Base-by-base conservation (phyloP, 1,140 invertebrate genomes). In the Scaptomyza montana region DNA sequence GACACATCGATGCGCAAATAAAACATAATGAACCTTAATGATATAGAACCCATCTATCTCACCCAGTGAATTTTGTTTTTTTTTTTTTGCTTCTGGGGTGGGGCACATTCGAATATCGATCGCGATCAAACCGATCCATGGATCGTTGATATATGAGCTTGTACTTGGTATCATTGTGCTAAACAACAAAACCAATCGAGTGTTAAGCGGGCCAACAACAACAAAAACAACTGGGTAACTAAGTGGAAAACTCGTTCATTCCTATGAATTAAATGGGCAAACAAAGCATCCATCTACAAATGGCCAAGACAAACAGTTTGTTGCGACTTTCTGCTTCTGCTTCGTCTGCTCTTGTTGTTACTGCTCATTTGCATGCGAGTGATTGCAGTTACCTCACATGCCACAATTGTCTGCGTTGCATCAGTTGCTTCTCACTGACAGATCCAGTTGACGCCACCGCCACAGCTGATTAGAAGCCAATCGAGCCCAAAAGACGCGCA, bases 11-110 rank as follows among this genome's bases (percentile, higher is more conserved):
- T 70, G 71, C 66, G 71, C 82, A 74, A 77, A 86, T 76, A 61
- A 79, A 87, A 76, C 75, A 87, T 87, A 87, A 87, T 87, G 82
- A 89, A 89, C 84, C 82, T 86, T 87, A 87, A 87, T 87, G 82
- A 87, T 87, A 87, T 64, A 73, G 70, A 60, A 77, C 59, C 60
- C 67, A 46, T 36, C 33, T 73, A 41, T 36, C 7, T 73, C 51
- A 74, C 65, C n/a, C 56, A 28, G 10, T n/a, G 25, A 59, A n/a
- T 46, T 46, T 16, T 46, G 10, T 9, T 16, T 46, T 12, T 16
- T 19, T 12, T 43, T 43, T 43, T 47, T n/a, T n/a, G n/a, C n/a
- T n/a, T 46, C 28, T 59, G 71, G 70, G 72, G 72, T 61, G 76
- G 84, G 74, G 80, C 63, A 43, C 55, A 16, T 33, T 60, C 50